Evolutionary conservation across 2,797 vertebrate genomes (phyloP), one percentile per base, ranked within the genome.

Genomic region (Schizopygopsis malacanthus): DNA sequence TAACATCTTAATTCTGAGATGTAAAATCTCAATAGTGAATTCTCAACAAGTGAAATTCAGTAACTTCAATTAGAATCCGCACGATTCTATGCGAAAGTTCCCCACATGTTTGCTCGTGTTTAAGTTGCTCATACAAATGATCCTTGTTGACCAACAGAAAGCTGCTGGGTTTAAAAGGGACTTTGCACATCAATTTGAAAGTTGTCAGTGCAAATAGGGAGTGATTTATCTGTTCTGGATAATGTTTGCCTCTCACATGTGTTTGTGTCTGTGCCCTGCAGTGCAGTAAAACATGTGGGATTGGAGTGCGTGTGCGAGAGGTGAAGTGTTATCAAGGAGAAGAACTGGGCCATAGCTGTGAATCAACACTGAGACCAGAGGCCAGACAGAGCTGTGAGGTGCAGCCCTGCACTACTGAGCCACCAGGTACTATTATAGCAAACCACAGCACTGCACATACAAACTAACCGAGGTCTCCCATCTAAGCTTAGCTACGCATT

Each of bases 241-340:
- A 28, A 65, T 56, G 10, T 78, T 78, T 28, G 43, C 33, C 8
- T 6, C 54, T 83, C n/a, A 43, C 69, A 37, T 52, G 70, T 76
- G 70, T 76, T 18, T 85, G 43, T 47, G 11, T 83, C 25, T 87
- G 18, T 85, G 85, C 67, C 16, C 41, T 87, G 28, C 93, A 97
- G 97, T 97, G 96, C 94, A 97, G 96, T 92, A 97, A 97, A 93
- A 97, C 96, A 0, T 98, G 97, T 22, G 95, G 96, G 28, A 94
- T 92, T 50, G 96, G 96, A 0, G 89, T 97, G 84, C 94, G 94
- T 22, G 94, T 96, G 50, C 95, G 96, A 1, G 96, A 96, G 84
- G 96, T 97, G 28, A 96, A 97, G 89, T 97, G 96, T 86, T 97
- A 96, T 94, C 96, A 96, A 89, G 96, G 96, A 61, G 95, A 97